Evolutionary conservation across 2,888 invertebrate species (phyloP).

Genomic region (Patella ulyssiponensis): DNA sequence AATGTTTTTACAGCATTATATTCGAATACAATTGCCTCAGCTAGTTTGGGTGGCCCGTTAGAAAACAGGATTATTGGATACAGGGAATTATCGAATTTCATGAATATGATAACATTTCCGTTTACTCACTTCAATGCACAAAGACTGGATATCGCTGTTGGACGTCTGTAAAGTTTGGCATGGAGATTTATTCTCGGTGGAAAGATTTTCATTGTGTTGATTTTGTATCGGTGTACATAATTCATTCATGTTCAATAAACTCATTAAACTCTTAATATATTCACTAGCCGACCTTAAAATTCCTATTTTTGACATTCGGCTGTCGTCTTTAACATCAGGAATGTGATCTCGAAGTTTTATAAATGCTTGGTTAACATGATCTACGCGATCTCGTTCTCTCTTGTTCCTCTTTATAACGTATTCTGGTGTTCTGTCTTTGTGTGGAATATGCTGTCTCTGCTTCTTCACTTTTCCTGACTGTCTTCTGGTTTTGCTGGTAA

Average conservation of each 20-base stretch:
- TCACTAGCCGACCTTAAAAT: constrained; percentile 32
- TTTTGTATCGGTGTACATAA: too few species aligned
- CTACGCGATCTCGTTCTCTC: constrained; percentile 36
- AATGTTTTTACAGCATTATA: too few species aligned
- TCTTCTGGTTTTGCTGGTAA: neutral
- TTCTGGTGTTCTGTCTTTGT: constrained; percentile 28
- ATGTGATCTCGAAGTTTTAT: constrained; percentile 30
- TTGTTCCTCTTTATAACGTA: constrained; percentile 38
- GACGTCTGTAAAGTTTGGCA: too few species aligned
- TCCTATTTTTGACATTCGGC: constrained; percentile 34
- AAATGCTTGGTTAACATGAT: constrained; percentile 37
- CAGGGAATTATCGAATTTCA: too few species aligned
- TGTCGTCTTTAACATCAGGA: constrained; percentile 25
- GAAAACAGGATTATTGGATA: too few species aligned
- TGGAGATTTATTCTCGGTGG: too few species aligned
- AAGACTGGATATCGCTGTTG: too few species aligned
- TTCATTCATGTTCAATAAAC: neutral
- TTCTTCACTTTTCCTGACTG: neutral
- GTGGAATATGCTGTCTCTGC: constrained; percentile 35
- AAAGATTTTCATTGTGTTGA: too few species aligned
- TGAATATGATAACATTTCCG: too few species aligned
- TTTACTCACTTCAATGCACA: too few species aligned
- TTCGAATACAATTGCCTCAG: too few species aligned
- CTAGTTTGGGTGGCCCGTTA: too few species aligned
- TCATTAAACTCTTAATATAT: constrained; percentile 33